Evolutionary conservation across 2,797 vertebrate species (phyloP).

Genomic region (Dromococcyx pavoninus): DNA sequence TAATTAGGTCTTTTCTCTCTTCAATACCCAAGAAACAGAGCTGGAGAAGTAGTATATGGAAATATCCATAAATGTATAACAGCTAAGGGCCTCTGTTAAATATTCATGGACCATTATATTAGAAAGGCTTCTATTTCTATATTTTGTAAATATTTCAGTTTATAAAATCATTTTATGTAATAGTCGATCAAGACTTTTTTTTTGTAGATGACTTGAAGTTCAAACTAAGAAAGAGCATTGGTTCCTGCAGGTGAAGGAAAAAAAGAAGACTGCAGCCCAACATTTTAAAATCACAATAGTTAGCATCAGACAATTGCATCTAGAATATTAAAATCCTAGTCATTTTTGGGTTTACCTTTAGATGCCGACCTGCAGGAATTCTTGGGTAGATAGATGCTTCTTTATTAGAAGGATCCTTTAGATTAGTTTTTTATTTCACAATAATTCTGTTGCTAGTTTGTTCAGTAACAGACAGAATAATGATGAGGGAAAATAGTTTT

Average conservation of each 20-base stretch:
- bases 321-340: not conserved
- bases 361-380: not conserved
- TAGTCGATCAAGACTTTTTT: not conserved
- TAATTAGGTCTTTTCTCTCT: conserved; percentile 73
- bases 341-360: not conserved
- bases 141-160: conserved; percentile 62
- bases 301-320: not conserved
- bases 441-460: not conserved
- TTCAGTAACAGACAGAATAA: not conserved
- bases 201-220: conserved; percentile 6
- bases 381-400: not conserved
- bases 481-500: not conserved
- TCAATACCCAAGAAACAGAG: conserved; percentile 57
- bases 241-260: not conserved
- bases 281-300: not conserved
- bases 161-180: conserved; percentile 60
- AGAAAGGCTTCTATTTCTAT: conserved; percentile 50
- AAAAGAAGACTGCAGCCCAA: not conserved
- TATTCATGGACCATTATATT: conserved; percentile 64
- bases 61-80: conserved; percentile 66
- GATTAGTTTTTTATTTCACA: not conserved
- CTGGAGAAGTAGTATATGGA: conserved; percentile 64
- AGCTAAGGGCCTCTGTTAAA: conserved; percentile 65
- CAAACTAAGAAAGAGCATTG: not conserved
- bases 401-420: not conserved